Evolutionary conservation across 1,140 invertebrate species (phyloP).

Genomic region (Patella vulgata): DNA sequence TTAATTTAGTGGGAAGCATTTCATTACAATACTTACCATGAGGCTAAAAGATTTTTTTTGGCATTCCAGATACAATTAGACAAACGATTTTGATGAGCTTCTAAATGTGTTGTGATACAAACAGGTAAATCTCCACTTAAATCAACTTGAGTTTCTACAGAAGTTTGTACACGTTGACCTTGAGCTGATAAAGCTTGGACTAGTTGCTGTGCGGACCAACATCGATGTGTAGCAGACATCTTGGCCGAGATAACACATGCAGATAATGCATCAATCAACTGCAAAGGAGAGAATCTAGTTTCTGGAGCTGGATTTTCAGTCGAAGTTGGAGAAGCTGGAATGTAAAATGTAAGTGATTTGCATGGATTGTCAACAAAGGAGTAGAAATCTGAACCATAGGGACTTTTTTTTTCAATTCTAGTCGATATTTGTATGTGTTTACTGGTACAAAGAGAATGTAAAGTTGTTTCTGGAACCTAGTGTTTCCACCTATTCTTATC

Average conservation of each 20-base stretch:
- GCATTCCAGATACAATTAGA: conserved; percentile 66
- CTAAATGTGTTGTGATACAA: conserved; percentile 65
- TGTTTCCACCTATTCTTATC: no score
- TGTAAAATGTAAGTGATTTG: no score
- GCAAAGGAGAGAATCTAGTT: conserved; percentile 65
- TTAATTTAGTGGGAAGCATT: no score
- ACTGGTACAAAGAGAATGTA: no score
- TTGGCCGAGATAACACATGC: conserved; percentile 72
- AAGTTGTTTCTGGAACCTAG: no score
- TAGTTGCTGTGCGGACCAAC: conserved; percentile 75
- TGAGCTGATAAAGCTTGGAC: conserved; percentile 61
- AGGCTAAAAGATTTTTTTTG: conserved; percentile 68
- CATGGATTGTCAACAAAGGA: no score
- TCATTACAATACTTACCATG: conserved; percentile 59
- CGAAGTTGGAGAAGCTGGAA: neutral
- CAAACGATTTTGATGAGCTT: conserved; percentile 72
- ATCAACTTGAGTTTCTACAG: conserved; percentile 44
- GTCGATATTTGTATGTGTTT: no score
- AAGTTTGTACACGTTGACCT: conserved; percentile 7
- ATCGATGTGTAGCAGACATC: conserved; percentile 67
- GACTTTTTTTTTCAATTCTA: no score
- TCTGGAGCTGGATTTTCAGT: conserved; percentile 25
- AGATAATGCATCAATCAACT: conserved; percentile 74
- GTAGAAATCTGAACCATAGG: no score
- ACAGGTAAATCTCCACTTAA: conserved; percentile 63